Base-by-base conservation (phyloP, 2,113 vertebrate species). In the Theristicus caerulescens region DNA sequence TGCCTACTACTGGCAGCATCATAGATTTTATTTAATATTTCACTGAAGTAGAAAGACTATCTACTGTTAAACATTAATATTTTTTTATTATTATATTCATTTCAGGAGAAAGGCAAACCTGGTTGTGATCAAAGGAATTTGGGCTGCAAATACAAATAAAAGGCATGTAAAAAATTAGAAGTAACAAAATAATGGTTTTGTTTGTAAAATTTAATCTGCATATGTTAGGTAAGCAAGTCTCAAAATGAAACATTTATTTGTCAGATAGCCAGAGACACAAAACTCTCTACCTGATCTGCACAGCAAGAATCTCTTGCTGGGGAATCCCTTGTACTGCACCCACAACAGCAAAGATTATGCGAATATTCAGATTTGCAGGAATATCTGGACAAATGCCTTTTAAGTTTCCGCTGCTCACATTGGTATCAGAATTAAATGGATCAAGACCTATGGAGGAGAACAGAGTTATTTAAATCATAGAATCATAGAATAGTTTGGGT, bases 331-430 rank as follows among this genome's bases (percentile, higher is more conserved):
- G 97, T 71, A 99, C 96, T 3, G 96, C 88, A 5, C 98, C 98
- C 34, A 97, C 97, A 24, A 96, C 93, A 2, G 98, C 85, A 91
- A 96, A 98, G 72, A 98, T 97, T 34, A 99, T 96, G 15, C 72
- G 98, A 88, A 99, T 95, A 19, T 98, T 98, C 73, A 99, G 97
- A 71, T 98, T 98, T 25, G 98, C 97, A 51, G 99, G 99, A 81
- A 99, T 78, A 18, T 97, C 98, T 34, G 31, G 52, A 91, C 99
- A 99, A 82, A 96, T 51, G 36, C 98, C 98, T 5, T 47, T 90
- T 6, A 86, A 20, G 2, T 40, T 62, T 62, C 94, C 38, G n/a
- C 19, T 40, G 36, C 90, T 72, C 9, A 31, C 36, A 40, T 79
- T 96, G 5, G 52, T 22, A 11, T 22, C 76, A 15, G 73, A 24